Evolutionary conservation across 2,888 invertebrate species (phyloP).

Genomic region (Pemphredon lugubris): DNA sequence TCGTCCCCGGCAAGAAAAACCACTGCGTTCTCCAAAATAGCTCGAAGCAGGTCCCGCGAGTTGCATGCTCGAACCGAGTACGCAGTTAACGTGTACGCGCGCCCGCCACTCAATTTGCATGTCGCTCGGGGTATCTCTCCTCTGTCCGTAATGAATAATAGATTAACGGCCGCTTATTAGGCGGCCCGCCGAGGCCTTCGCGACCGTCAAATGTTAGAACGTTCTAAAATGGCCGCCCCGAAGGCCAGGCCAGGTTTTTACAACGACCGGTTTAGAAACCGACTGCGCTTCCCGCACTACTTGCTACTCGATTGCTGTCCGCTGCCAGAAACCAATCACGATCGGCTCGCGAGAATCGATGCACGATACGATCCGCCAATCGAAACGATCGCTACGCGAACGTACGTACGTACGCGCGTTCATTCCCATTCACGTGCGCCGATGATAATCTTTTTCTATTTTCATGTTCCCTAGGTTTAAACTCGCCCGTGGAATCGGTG

Average conservation of each 20-base stretch:
- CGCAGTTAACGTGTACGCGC: conserved; percentile 35
- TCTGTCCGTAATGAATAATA: conserved; percentile 75
- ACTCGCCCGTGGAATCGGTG: too few relatives aligned
- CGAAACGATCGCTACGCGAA: conserved; percentile 30
- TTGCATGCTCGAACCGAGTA: conserved; percentile 23
- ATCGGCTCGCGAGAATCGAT: conserved; percentile 46
- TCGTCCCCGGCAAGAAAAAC: too few relatives aligned
- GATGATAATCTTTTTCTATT: neutral
- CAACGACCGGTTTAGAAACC: conserved; percentile 79
- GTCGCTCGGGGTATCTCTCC: conserved; percentile 65
- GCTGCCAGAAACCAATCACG: conserved; percentile 66
- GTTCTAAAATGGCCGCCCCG: conserved; percentile 79
- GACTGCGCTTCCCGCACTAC: conserved; percentile 60
- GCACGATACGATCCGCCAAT: conserved; percentile 52
- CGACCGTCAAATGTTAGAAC: conserved; percentile 79
- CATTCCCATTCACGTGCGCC: neutral
- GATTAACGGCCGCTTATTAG: conserved; percentile 78
- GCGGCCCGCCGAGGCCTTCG: conserved; percentile 70
- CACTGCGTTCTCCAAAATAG: neutral
- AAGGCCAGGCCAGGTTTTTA: conserved; percentile 77
- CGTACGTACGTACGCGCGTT: neutral
- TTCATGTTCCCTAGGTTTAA: too few relatives aligned
- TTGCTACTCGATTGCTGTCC: conserved; percentile 38
- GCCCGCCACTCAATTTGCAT: conserved; percentile 65
- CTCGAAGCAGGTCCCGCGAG: neutral